Percentiles rank a stretch among this genome's conserved stretches.
Conservation (phyloP, 1,140 invertebrate species). For the Leptinotarsa lineolata region DNA sequence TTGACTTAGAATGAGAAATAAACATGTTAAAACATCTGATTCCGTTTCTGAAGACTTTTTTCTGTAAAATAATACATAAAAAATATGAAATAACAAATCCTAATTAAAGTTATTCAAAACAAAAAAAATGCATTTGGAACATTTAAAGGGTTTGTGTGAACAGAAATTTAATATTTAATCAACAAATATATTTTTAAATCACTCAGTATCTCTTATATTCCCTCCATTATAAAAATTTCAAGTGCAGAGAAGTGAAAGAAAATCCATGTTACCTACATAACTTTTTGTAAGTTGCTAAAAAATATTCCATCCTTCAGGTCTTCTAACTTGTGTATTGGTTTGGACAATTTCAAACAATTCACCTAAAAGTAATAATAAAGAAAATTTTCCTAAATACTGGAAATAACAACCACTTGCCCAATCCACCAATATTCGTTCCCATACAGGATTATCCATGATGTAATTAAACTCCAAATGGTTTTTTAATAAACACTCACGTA, state of each 20-base stretch:
- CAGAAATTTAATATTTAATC: too few species aligned
- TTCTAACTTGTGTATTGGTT: slow-evolving; percentile 42
- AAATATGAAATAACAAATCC: too few species aligned
- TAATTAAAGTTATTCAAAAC: slow-evolving; percentile 17
- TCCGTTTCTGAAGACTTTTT: slow-evolving; percentile 32
- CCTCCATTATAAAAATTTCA: background rate
- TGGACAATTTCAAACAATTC: slow-evolving; percentile 50
- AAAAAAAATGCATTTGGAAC: slow-evolving; percentile 19
- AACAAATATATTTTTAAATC: background rate
- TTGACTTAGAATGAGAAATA: slow-evolving; percentile 42
- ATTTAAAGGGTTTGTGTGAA: too few species aligned
- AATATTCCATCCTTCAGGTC: slow-evolving; percentile 47
- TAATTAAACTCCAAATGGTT: background rate
- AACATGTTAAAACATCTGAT: slow-evolving; percentile 39
- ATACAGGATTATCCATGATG: slow-evolving; percentile 41
- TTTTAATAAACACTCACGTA: too few species aligned
- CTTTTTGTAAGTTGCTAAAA: slow-evolving; percentile 42
- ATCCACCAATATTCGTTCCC: slow-evolving; percentile 49
- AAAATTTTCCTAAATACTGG: slow-evolving; percentile 10
- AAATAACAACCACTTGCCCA: slow-evolving; percentile 44
- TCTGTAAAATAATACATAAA: slow-evolving; percentile 26
- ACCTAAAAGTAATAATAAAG: slow-evolving; percentile 40
- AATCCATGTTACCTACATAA: slow-evolving; percentile 45
- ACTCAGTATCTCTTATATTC: background rate
- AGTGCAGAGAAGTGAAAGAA: background rate